phyloP scores from a whole-genome alignment of 2,797 vertebrate species.

The Bucorvus abyssinicus region DNA sequence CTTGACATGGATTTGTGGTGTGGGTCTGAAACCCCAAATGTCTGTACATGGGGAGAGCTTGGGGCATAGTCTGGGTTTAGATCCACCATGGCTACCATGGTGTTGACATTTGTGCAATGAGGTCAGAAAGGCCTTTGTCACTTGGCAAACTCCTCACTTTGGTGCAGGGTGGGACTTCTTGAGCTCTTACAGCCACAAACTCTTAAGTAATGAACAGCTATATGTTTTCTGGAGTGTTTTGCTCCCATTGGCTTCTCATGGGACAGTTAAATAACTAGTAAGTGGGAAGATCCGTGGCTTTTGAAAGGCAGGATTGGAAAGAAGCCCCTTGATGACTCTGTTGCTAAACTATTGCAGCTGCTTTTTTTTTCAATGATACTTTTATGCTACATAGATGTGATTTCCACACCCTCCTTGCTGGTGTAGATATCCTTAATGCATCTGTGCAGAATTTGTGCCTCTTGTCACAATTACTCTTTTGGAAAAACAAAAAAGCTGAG shows the following conservation, averaged over 20 bases:
- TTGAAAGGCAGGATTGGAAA: neutral
- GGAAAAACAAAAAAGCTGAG: neutral
- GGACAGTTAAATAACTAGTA: neutral
- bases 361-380: neutral
- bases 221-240: neutral
- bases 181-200: neutral
- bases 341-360: neutral
- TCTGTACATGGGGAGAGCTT: neutral
- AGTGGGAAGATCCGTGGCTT: neutral
- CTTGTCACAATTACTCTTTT: neutral
- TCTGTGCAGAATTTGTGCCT: neutral
- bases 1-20: neutral
- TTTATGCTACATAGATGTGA: neutral
- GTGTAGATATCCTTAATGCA: neutral
- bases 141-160: neutral
- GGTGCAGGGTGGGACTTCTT: neutral
- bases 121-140: neutral
- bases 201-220: neutral
- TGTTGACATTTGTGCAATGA: neutral
- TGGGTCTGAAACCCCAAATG: neutral
- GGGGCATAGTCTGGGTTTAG: neutral
- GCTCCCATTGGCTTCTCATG: neutral
- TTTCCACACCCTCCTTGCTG: neutral
- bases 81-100: neutral
- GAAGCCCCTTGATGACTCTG: neutral